phyloP scores from a whole-genome alignment of 2,113 vertebrate genomes.

The Thalassarche chlororhynchos region DNA sequence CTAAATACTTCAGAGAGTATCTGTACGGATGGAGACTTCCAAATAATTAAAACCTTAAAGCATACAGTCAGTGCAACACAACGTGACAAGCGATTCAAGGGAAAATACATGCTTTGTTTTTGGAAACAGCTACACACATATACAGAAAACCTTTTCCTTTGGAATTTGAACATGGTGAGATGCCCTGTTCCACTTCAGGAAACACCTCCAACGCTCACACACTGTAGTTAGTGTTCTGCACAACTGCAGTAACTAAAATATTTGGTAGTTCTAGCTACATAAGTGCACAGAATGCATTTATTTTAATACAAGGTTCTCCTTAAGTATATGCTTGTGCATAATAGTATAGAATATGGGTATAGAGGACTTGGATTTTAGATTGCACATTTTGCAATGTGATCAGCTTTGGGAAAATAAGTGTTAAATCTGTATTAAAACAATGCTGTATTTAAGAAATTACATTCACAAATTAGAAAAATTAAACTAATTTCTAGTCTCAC shows the following conservation, averaged over 20 bases:
- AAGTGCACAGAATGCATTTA: not conserved
- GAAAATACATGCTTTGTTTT: not conserved
- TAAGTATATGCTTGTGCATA: not conserved
- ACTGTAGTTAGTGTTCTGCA: not conserved
- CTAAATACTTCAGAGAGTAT: not conserved
- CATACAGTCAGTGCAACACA: not conserved
- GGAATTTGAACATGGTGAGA: not conserved
- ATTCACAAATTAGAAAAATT: not conserved
- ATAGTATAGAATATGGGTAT: not conserved
- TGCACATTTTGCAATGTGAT: not conserved
- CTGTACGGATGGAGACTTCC: not conserved
- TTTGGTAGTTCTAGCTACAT: not conserved
- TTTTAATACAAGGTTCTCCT: not conserved
- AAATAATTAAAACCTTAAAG: not conserved
- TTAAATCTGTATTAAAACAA: not conserved
- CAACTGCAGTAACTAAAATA: not conserved
- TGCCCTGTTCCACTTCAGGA: not conserved
- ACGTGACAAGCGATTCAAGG: not conserved
- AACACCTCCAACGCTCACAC: not conserved
- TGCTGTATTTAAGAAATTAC: not conserved
- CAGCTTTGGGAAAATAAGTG: not conserved
- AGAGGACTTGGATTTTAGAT: not conserved
- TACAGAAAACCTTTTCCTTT: not conserved
- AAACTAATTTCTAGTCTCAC: not conserved
- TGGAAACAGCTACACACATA: not conserved